Conservation (phyloP, 2,797 vertebrate species). For the Octomys mimax region DNA sequence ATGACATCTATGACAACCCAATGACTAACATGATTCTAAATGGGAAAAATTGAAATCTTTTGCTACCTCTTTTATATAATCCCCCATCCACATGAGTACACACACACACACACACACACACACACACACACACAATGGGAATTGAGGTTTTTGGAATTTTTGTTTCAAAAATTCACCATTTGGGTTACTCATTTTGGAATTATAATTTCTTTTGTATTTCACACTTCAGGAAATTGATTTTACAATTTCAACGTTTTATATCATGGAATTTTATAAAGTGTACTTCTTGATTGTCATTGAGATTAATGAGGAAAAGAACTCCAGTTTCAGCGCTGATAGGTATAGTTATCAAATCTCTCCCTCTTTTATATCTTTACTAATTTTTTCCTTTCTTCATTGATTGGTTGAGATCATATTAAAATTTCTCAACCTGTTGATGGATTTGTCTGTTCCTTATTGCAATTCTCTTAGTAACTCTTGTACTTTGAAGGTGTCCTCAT, state of each 20-base stretch:
- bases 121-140: no score
- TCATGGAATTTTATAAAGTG: background rate
- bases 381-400: background rate
- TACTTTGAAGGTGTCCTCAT: background rate
- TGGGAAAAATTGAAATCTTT: no score
- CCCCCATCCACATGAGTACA: fast-evolving
- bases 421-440: background rate
- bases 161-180: background rate
- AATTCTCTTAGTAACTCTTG: background rate
- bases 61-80: background rate
- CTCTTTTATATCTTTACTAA: background rate
- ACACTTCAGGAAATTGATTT: background rate
- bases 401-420: background rate
- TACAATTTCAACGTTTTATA: background rate
- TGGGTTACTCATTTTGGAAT: background rate
- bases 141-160: background rate
- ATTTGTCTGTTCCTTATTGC: background rate
- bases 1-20: no score
- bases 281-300: background rate
- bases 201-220: background rate
- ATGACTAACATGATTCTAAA: no score
- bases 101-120: no score
- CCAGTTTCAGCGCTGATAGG: background rate
- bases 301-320: background rate
- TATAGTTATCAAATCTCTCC: background rate